Evolutionary conservation across 2,888 invertebrate species (phyloP).

Genomic region (Coelinius sp.): DNA sequence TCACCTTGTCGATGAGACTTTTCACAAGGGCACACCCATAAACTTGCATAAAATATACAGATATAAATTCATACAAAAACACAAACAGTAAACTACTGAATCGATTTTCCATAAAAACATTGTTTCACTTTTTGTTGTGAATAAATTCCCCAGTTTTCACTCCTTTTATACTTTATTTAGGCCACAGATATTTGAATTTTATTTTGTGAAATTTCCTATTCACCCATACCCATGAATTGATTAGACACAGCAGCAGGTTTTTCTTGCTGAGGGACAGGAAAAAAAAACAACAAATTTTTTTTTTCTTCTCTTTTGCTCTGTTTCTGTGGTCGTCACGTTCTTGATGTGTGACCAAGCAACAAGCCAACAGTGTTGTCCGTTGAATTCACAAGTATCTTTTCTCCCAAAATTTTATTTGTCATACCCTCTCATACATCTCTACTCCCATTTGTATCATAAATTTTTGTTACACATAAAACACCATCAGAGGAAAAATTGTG

Average conservation of each 20-base stretch:
- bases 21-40: neutral
- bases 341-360: neutral
- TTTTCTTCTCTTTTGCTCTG: slow-evolving; percentile 1
- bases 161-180: neutral
- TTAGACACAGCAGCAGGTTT: neutral
- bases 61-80: neutral
- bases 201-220: neutral
- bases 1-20: neutral
- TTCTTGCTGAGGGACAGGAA: neutral
- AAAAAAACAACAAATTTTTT: slow-evolving; percentile 1
- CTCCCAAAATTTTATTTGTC: neutral
- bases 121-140: neutral
- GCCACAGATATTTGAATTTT: neutral
- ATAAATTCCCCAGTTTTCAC: slow-evolving; percentile 5
- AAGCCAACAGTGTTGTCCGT: slow-evolving; percentile 1
- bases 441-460: slow-evolving; percentile 1
- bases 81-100: neutral
- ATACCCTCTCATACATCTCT: neutral
- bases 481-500: slow-evolving; percentile 30
- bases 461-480: slow-evolving; percentile 22
- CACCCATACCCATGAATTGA: slow-evolving; percentile 32
- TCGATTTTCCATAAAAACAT: slow-evolving; percentile 5
- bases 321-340: slow-evolving; percentile 18
- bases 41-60: neutral
- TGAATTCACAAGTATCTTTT: slow-evolving; percentile 42